These are phyloP conservation scores for Odobenus rosmarus DNA, from an alignment of 2,113 vertebrate species.

Conservation along the genomic window DNA sequence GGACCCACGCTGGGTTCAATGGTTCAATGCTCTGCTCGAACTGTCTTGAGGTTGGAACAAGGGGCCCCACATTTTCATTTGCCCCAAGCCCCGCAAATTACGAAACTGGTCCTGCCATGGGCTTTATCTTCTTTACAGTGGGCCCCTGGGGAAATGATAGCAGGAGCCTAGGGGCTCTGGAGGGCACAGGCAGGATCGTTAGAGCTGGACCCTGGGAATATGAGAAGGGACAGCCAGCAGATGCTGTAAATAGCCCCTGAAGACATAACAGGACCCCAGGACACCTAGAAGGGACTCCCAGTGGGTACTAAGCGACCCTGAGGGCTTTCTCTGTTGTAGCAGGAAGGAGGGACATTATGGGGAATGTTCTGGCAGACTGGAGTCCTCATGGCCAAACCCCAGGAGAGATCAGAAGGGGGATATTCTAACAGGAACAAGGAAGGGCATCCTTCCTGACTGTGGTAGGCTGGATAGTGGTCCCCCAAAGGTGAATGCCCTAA, in stretches of 20 bases:
- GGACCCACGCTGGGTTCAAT: too few species aligned
- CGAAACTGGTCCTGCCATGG: background rate
- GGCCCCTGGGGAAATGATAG: background rate
- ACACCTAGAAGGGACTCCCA: background rate
- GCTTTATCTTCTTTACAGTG: background rate
- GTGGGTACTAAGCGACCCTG: too few species aligned
- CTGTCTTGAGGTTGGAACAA: background rate
- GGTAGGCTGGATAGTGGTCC: background rate
- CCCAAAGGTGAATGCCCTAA: background rate
- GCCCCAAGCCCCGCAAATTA: background rate
- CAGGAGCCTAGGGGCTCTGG: background rate
- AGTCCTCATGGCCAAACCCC: background rate
- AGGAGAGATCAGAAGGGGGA: background rate
- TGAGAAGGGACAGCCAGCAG: background rate
- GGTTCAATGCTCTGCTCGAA: background rate
- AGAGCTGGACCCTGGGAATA: background rate
- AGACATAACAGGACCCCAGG: background rate
- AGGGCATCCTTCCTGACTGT: fast-evolving
- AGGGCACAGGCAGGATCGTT: background rate
- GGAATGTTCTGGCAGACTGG: background rate
- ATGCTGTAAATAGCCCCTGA: background rate
- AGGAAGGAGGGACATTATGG: background rate
- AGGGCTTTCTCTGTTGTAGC: background rate
- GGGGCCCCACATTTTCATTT: background rate
- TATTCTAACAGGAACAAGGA: too few species aligned